Percentiles rank a stretch among this genome's conserved stretches.
These are phyloP conservation scores for Mastomys coucha DNA, from an alignment of 2,113 vertebrate genomes.

Conservation along the genomic window DNA sequence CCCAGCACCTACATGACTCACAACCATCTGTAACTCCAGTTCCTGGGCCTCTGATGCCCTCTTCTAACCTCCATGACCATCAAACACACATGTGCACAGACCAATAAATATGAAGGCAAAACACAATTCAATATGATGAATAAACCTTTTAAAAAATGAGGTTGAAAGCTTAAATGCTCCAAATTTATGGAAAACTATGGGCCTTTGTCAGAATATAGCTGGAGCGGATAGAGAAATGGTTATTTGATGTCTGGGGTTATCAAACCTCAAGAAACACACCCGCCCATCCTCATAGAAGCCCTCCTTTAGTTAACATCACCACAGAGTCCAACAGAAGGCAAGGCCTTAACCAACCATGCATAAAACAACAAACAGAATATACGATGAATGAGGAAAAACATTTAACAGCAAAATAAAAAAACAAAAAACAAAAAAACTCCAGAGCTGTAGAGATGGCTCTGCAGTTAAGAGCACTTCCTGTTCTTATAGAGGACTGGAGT, in stretches of 20 bases:
- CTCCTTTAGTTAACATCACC: constrained; percentile 29
- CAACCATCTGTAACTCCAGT: not conserved
- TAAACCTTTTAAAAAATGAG: not conserved
- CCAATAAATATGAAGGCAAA: not conserved
- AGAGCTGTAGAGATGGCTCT: not conserved
- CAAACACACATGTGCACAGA: not conserved
- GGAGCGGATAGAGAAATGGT: constrained; percentile 31
- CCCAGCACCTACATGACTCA: not conserved
- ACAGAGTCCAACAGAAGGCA: constrained; percentile 10
- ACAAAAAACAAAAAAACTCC: not conserved
- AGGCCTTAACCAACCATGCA: not conserved
- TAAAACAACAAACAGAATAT: constrained; percentile 10
- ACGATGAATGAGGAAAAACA: not conserved
- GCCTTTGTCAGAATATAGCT: not conserved
- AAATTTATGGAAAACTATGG: constrained; percentile 55
- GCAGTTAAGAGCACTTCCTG: not conserved
- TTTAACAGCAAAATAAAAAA: not conserved
- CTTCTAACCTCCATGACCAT: not conserved
- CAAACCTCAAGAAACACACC: constrained; percentile 17
- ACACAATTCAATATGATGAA: not conserved
- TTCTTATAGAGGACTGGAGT: not conserved
- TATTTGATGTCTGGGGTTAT: constrained; percentile 19
- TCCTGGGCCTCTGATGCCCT: not conserved
- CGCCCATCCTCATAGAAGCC: constrained; percentile 3
- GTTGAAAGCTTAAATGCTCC: constrained; percentile 38